Evolutionary conservation across 1,140 invertebrate genomes (phyloP), one percentile per base, ranked within the genome.

Genomic region (Saccostrea cuccullata): DNA sequence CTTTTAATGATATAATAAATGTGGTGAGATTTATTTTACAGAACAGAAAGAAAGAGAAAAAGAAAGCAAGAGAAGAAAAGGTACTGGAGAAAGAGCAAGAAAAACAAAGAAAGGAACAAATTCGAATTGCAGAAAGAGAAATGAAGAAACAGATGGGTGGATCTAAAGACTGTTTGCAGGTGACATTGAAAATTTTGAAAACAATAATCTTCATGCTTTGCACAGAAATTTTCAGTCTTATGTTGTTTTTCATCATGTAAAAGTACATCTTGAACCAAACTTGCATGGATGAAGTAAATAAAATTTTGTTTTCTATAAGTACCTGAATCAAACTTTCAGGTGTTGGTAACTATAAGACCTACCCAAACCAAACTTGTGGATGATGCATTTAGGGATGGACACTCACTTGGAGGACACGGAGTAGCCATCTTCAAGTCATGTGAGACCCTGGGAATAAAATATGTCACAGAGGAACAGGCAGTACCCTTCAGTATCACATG

Each of bases 401-500:
- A n/a, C n/a, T n/a, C n/a, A n/a, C n/a, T n/a, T n/a, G 85, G 88
- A 90, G 91, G 90, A 20, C 84, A 91, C 55, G 92, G 90, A 26
- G 88, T 87, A 0, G 86, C 82, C 6, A 89, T 92, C 3, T 91
- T 92, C 55, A 92, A 90, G 70, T 86, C 60, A 0, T 92, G 90
- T 90, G 90, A 91, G 20, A 88, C 90, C 26, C 82, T 93, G 13
- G 91, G 89, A 5, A 89, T 90, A 8, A 87, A 87, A 12, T 93
- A 89, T 91, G 64, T 89, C 47, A 91, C 91, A 23, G 84, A 89
- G 70, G 85, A 90, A 55, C 91, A 91, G 26, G 67, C 82, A 13
- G 58, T 91, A 23, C 92, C 92, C 20, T 91, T 89, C 73, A 90
- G 90, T 36, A 88, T 93, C 40, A 87, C 88, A 15, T 93, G 91